These are phyloP conservation scores for Chelon auratus DNA, from an alignment of 2,797 vertebrate species.

Conservation along the genomic window DNA sequence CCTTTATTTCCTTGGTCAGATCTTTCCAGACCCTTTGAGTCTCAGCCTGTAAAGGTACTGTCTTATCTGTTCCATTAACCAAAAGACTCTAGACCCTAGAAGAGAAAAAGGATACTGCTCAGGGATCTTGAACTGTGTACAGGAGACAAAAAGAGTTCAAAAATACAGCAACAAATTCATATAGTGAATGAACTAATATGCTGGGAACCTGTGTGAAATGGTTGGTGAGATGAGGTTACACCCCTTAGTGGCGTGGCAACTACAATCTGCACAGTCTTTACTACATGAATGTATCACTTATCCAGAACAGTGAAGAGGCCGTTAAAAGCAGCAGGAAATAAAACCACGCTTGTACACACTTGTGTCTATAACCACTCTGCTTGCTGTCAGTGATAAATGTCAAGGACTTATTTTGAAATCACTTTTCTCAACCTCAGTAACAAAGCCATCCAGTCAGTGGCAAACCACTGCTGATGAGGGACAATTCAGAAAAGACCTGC, in stretches of 20 bases:
- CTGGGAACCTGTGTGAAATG: no score
- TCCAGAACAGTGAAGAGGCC: no score
- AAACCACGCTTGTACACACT: not conserved
- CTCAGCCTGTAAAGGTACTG: no score
- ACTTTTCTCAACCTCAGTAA: conserved; percentile 20
- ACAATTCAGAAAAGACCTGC: conserved; percentile 54
- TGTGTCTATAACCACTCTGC: not conserved
- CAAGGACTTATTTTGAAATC: conserved; percentile 1
- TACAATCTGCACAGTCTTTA: not conserved
- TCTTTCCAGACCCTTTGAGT: no score
- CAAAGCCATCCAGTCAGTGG: conserved; percentile 2
- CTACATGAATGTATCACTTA: no score
- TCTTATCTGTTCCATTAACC: no score
- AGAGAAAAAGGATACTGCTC: not conserved
- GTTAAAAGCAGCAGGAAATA: no score
- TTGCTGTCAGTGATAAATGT: not conserved
- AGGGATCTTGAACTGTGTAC: not conserved
- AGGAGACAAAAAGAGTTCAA: not conserved
- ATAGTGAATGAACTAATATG: no score
- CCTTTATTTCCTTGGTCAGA: no score
- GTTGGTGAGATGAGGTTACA: not conserved
- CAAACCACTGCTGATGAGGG: conserved; percentile 51
- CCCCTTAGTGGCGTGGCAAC: not conserved
- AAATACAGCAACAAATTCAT: no score
- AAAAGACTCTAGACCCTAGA: no score